phyloP scores from a whole-genome alignment of 2,888 invertebrate species.

The Hydraecia micacea region DNA sequence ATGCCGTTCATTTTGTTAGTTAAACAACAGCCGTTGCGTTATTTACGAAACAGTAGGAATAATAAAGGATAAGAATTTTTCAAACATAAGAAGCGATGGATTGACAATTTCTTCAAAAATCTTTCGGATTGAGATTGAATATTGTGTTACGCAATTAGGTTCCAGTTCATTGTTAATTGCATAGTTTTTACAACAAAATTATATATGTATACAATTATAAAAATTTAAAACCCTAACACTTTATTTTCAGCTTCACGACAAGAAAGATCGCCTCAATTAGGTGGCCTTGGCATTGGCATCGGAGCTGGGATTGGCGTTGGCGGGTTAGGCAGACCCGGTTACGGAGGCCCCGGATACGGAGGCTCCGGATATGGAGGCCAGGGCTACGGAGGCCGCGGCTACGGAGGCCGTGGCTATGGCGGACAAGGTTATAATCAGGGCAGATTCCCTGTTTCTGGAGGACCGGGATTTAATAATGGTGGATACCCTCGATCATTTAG shows the following conservation, averaged over 20 bases:
- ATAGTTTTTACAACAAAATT: background rate
- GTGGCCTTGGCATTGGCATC: conserved; percentile 38
- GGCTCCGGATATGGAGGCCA: conserved; percentile 48
- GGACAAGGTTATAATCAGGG: conserved; percentile 27
- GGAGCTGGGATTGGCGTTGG: conserved; percentile 35
- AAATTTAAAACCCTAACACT: background rate
- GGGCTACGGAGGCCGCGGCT: background rate
- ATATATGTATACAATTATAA: background rate
- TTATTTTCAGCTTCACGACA: conserved; percentile 42
- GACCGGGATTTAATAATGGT: conserved; percentile 47
- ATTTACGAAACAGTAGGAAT: background rate
- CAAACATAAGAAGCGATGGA: background rate
- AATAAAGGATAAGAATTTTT: background rate
- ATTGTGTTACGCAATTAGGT: background rate
- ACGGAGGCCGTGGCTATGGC: conserved; percentile 40
- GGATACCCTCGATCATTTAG: conserved; percentile 62
- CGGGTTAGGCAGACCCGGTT: conserved; percentile 33
- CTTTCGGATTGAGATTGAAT: background rate
- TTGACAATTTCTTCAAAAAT: background rate
- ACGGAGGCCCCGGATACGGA: conserved; percentile 55
- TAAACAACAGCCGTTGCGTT: background rate
- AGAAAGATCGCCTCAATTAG: conserved; percentile 45
- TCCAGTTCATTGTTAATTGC: too few relatives aligned
- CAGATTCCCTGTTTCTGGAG: conserved; percentile 34
- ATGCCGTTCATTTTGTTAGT: background rate